phyloP scores from a whole-genome alignment of 1,140 invertebrate genomes.

The Caerostris darwini region DNA sequence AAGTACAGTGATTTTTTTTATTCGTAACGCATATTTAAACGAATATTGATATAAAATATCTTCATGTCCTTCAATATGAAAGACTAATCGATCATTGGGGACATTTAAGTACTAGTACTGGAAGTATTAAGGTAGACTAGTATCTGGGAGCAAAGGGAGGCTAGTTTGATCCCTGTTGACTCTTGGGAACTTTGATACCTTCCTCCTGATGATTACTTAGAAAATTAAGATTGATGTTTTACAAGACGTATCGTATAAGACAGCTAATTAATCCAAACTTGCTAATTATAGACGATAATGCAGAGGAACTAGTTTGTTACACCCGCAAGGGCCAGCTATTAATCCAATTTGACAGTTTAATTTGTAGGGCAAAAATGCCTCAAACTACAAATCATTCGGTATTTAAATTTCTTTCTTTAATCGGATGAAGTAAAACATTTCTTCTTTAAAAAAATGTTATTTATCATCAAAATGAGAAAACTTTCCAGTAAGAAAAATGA shows the following conservation, averaged over 20 bases:
- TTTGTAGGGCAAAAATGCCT: conserved; percentile 40
- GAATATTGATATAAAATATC: neutral
- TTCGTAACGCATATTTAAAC: too few species aligned
- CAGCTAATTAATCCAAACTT: conserved; percentile 59
- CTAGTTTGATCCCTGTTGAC: conserved; percentile 32
- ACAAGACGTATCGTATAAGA: conserved; percentile 61
- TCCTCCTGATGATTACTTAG: conserved; percentile 28
- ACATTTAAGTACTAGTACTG: neutral
- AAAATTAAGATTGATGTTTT: conserved; percentile 70
- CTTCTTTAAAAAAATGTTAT: neutral
- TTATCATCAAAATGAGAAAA: conserved; percentile 27
- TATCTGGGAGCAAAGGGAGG: neutral
- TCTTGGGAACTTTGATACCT: conserved; percentile 52
- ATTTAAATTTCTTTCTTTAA: conserved; percentile 12
- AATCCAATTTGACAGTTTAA: conserved; percentile 60
- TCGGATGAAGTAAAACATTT: neutral
- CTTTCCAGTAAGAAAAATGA: conserved; percentile 41
- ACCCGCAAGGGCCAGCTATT: neutral
- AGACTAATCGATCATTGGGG: conserved; percentile 16
- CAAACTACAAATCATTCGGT: neutral
- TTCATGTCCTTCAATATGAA: conserved; percentile 13
- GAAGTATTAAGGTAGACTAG: neutral
- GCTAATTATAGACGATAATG: conserved; percentile 64
- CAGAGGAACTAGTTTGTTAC: neutral
- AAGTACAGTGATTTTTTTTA: too few species aligned